Conservation (phyloP, 2,113 vertebrate genomes). For the Catharus bicknelli region DNA sequence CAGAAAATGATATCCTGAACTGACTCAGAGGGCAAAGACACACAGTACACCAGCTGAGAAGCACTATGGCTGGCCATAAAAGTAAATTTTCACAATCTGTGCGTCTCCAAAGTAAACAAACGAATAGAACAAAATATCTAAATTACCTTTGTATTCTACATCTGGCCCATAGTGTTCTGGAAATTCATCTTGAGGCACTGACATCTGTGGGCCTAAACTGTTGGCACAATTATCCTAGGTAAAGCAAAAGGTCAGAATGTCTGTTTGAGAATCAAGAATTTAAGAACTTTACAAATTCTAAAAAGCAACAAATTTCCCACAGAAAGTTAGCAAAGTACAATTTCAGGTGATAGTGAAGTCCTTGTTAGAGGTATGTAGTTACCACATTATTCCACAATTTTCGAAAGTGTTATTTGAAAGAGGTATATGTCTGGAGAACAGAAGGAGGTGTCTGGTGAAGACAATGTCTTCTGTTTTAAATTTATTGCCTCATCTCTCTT, state of each 20-base stretch:
- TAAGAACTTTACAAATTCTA: neutral
- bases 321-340: neutral
- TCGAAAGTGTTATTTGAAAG: neutral
- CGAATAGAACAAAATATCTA: neutral
- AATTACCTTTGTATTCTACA: conserved; percentile 17
- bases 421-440: neutral
- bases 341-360: neutral
- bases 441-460: neutral
- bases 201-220: neutral
- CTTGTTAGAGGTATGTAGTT: neutral
- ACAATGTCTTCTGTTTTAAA: neutral
- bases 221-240: conserved; percentile 22
- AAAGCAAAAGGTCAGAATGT: neutral
- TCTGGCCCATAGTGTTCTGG: neutral
- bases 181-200: conserved; percentile 18
- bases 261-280: neutral
- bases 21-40: neutral
- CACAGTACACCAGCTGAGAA: neutral
- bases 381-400: neutral
- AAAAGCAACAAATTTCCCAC: neutral
- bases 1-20: neutral
- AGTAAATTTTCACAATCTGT: neutral
- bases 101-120: neutral
- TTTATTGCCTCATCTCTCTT: neutral
- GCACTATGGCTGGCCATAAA: neutral